Evolutionary conservation across 2,888 invertebrate genomes (phyloP).

Genomic region (Ennomos fuscantarius): DNA sequence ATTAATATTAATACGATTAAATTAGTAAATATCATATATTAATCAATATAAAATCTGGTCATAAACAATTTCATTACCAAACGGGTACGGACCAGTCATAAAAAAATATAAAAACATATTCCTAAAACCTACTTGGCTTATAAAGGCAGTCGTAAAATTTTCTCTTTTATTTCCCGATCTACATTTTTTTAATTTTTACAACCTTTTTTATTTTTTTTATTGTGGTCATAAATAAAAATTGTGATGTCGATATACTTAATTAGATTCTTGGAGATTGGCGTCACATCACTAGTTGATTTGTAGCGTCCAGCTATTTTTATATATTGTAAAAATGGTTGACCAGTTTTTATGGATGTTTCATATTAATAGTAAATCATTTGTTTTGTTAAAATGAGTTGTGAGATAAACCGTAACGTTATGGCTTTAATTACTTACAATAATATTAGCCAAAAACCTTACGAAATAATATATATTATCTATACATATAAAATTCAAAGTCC

Average conservation of each 20-base stretch:
- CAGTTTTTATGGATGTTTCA: slow-evolving; percentile 13
- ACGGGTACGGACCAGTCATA: slow-evolving; percentile 23
- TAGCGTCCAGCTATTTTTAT: slow-evolving; percentile 12
- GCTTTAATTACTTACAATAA: too few species aligned
- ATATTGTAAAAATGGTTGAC: slow-evolving; percentile 16
- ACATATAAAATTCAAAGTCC: too few species aligned
- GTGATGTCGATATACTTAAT: slow-evolving; percentile 25
- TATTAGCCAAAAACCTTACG: neutral
- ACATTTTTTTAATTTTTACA: slow-evolving; percentile 31
- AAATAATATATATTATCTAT: neutral
- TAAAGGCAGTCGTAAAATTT: slow-evolving; percentile 29
- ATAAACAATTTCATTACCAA: slow-evolving; percentile 35
- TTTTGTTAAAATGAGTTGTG: slow-evolving; percentile 13
- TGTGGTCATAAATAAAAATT: slow-evolving; percentile 22
- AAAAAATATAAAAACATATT: slow-evolving; percentile 28
- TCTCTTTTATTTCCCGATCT: slow-evolving; percentile 27
- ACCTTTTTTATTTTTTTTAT: slow-evolving; percentile 23
- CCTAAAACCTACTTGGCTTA: slow-evolving; percentile 31
- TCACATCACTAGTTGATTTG: slow-evolving; percentile 27
- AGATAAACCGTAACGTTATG: neutral
- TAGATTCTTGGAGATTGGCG: slow-evolving; percentile 15
- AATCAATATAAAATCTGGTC: slow-evolving; percentile 30
- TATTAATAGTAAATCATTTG: slow-evolving; percentile 27
- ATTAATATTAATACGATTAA: slow-evolving; percentile 36
- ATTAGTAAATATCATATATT: slow-evolving; percentile 38